Base-by-base conservation (phyloP, 2,113 vertebrate species). In the Conger conger region DNA sequence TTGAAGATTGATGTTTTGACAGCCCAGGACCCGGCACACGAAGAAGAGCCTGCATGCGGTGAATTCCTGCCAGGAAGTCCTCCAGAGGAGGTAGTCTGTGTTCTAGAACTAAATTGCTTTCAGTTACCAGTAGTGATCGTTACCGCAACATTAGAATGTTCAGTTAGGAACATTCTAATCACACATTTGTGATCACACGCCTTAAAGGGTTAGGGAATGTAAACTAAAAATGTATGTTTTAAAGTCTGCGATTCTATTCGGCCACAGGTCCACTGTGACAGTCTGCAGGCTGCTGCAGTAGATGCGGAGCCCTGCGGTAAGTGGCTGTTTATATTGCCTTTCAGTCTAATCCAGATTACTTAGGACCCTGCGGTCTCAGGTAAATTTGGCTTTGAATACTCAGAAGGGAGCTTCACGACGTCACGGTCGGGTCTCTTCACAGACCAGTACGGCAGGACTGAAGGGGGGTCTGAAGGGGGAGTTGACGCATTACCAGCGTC, bases 381-480 rank as follows among this genome's bases (percentile, higher is more conserved):
- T 42, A 42, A 5, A 42, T 42, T 42, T 42, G 40, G 40, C 40
- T 9, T 42, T 3, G 40, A 42, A 3, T 42, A 42, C 9, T 42
- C 40, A 42, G 40, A 42, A 42, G 40, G 40, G 40, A 63, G 8
- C 27, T 63, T 63, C 18, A 57, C 15, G 18, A 23, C 27, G 57
- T 27, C 68, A 27, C 16, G 40, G 86, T 38, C 35, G 17, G 68
- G 68, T 33, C 23, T 73, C 27, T 85, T 86, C 82, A 4, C 86
- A 93, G 92, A 50, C 84, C n/a, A 16, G 53, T 17, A 27, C 2
- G 37, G 79, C n/a, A 37, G 60, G 3, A 36, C 15, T 9, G 40
- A 81, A 37, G 50, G 68, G 33, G 20, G 15, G 42, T 50, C 45
- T 38, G 82, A 83, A 13, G 60, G 30, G 20, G n/a, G 30, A 23